Conservation (phyloP, 1,140 invertebrate species). For the Coenobita brevimanus region DNA sequence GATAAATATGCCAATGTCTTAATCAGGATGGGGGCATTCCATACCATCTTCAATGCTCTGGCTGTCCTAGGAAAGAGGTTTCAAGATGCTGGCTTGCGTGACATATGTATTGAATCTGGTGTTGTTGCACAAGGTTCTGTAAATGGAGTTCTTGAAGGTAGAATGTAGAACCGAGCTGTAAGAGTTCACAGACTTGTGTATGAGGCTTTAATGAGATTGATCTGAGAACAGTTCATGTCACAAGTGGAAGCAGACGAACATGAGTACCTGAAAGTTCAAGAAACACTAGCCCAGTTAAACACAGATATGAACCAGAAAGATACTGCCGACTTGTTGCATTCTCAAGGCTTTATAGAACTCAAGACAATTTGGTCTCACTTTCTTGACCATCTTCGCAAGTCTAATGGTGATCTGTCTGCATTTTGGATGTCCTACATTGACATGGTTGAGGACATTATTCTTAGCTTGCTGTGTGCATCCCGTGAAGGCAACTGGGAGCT, state of each 20-base stretch:
- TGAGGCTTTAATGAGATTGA: constrained; percentile 2
- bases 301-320: constrained; percentile 10
- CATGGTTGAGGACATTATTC: constrained; percentile 16
- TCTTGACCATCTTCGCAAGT: constrained; percentile 23
- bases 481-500: constrained; percentile 14
- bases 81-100: no score
- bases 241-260: constrained; percentile 13
- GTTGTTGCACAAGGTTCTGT: not conserved
- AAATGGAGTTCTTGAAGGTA: not conserved
- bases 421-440: constrained; percentile 35
- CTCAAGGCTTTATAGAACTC: not conserved
- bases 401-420: constrained; percentile 18
- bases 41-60: no score
- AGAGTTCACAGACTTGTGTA: constrained; percentile 12
- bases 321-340: not conserved
- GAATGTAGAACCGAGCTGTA: not conserved
- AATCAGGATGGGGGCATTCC: no score
- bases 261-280: constrained; percentile 14
- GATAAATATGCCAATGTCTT: no score
- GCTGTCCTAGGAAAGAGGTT: no score
- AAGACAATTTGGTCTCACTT: constrained; percentile 9
- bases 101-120: not conserved
- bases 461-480: no score
- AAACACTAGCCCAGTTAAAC: not conserved
- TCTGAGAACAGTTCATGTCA: constrained; percentile 22